Evolutionary conservation across 2,113 vertebrate species (phyloP), one percentile per base, ranked within the genome.

Genomic region (Emydocephalus ijimae): DNA sequence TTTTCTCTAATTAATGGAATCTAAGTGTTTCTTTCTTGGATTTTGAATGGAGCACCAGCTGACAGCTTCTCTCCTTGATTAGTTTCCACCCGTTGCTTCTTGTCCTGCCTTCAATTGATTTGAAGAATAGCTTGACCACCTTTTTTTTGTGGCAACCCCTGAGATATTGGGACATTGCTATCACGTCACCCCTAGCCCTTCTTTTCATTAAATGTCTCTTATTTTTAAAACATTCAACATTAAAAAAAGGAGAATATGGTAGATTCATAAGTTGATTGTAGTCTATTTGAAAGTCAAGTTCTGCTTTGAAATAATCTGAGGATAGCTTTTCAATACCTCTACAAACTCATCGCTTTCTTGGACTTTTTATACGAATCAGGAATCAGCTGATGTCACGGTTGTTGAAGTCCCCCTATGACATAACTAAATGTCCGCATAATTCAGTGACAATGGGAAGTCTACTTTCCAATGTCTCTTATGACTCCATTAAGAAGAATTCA

Each of bases 211-310:
- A 56, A 50, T 64, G 3, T 69, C 3, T 0, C 1, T 2, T 1
- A 24, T 23, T 94, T 92, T 3, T 48, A 14, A 81, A 45, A 20
- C 2, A 1, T 0, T 89, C 59, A 11, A 50, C 0, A 89, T 93
- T 93, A 29, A 85, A 94, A 94, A 93, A 92, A 59, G 57, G 89
- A 45, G 1, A 90, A 43, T 11, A n/a, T 24, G 52, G 89, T n/a
- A 91, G 1, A 1, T 0, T 74, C 1, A 29, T 61, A 85, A 57
- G 1, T 91, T 85, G 57, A 48, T 18, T 43, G 26, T 20, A 6
- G 34, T 90, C 1, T 1, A 89, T 86, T 3, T 89, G 15, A 64
- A 18, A 43, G 8, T 15, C 0, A 93, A 89, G 64, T 59, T 54
- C 4, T 52, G 91, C 3, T 6, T 88, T 43, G 91, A 88, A 69